Evolutionary conservation across 2,888 invertebrate species (phyloP), one percentile per base, ranked within the genome.

Genomic region (Electrophaes corylata): DNA sequence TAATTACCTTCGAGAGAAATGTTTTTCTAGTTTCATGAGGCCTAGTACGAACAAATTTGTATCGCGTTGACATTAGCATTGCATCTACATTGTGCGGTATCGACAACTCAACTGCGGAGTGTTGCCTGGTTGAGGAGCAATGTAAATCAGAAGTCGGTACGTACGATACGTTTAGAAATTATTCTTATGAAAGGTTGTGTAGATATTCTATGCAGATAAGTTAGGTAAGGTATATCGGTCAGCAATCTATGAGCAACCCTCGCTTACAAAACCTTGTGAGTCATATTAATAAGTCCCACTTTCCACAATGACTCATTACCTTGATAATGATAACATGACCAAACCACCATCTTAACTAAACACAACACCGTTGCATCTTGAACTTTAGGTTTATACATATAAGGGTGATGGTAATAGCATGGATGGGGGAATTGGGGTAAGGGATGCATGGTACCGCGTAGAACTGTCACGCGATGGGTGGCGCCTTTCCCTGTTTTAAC

Each of bases 301-400:
- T 81, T 78, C 72, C 71, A 73, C 74, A 79, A 78, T 89, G 88
- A 90, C 81, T 88, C 88, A 90, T 86, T 86, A 82, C 77, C 75
- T 79, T 84, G 81, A 83, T 86, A 86, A 84, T 81, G 77, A 81
- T 78, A 77, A 75, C 71, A 70, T 75, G 70, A 72, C 69, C 66
- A 71, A 69, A 64, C 71, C 64, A 68, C 70, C 53, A 66, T 58
- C 37, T 53, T 63, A 48, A 35, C 35, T 41, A 4, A 50, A 18
- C 47, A 11, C 60, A 49, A 11, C 8, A 31, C 45, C 4, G 47
- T 19, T 19, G 10, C 5, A 75, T 63, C 68, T 62, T 71, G 26
- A 65, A 70, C 80, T 65, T 68, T 83, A 80, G 53, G 2, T 0
- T 8, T 1, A 44, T 11, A 1, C 0, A 0, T 29, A 65, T 75